Base-by-base conservation (phyloP, 2,888 invertebrate species). In the Nemurella pictetii region DNA sequence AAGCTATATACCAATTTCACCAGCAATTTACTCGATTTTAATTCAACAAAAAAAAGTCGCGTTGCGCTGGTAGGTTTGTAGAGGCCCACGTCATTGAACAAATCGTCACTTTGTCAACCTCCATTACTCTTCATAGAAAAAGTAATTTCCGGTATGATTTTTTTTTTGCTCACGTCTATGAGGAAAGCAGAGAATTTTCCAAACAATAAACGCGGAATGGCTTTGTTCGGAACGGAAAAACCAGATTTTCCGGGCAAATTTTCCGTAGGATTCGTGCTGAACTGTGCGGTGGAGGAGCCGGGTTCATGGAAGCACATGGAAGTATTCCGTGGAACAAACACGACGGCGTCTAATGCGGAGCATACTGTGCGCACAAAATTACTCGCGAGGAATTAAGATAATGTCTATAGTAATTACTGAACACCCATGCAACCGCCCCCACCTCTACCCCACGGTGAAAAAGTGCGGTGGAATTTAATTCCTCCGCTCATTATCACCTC, bases 11-110 rank as follows among this genome's bases (percentile, higher is more conserved):
- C 15, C 80, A 80, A 80, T 29, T 80, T 80, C 30, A 32, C 80
- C 29, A 30, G 80, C 80, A 80, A 80, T 80, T 80, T 80, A 80
- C 80, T 80, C 32, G 35, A 85, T 75, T 85, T 84, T 36, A 85
- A 85, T 81, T 82, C 82, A 82, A 83, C 75, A 73, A 36, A 85
- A 85, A 55, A 55, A 55, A n/a, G n/a, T 55, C 9, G 55, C 55
- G 55, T 55, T 55, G 36, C 29, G 82, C 25, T 80, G 29, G 29
- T 28, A 80, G 80, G 30, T 80, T 80, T 80, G 28, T 29, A 30
- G 7, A 27, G 29, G 29, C 25, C 29, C 80, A 30, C 28, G 30
- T 80, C 80, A 80, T 80, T 80, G n/a, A 80, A 80, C 80, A 80
- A 80, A 80, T 80, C 80, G 80, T 30, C 80, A 29, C 80, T 80